phyloP scores from a whole-genome alignment of 2,113 vertebrate species.

The Onychostruthus taczanowskii region DNA sequence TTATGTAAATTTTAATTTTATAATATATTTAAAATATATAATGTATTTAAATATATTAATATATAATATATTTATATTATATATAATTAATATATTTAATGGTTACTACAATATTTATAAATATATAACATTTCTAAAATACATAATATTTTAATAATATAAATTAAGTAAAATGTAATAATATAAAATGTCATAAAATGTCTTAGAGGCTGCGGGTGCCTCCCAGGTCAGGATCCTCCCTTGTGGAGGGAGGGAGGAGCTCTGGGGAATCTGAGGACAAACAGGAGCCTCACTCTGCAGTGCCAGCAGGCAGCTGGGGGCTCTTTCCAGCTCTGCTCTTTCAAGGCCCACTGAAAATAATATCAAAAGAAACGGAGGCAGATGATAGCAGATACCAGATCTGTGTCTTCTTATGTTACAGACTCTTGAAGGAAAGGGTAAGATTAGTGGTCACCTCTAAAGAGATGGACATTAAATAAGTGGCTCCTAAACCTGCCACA shows the following conservation, averaged over 20 bases:
- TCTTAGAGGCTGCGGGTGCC: neutral
- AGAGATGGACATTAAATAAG: neutral
- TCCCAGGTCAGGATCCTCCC: neutral
- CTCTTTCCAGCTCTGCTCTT: neutral
- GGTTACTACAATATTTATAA: neutral
- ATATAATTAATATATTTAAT: too few species aligned
- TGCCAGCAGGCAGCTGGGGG: slow-evolving; percentile 1
- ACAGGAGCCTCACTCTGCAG: neutral
- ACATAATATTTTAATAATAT: neutral
- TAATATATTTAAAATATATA: too few species aligned
- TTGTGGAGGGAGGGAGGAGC: neutral
- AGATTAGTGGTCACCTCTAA: neutral
- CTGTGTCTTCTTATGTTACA: neutral
- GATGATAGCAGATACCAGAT: rapidly evolving
- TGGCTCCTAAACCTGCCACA: neutral
- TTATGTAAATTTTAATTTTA: too few species aligned
- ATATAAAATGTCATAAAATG: neutral
- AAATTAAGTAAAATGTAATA: neutral
- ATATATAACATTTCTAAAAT: neutral
- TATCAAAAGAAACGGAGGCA: neutral
- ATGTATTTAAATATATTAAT: too few species aligned
- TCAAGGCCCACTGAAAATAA: neutral
- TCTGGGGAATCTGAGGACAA: neutral
- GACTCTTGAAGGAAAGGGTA: neutral
- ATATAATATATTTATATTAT: too few species aligned